These are phyloP conservation scores for Otolemur garnettii DNA, from an alignment of 2,113 vertebrate species.

Conservation along the genomic window DNA sequence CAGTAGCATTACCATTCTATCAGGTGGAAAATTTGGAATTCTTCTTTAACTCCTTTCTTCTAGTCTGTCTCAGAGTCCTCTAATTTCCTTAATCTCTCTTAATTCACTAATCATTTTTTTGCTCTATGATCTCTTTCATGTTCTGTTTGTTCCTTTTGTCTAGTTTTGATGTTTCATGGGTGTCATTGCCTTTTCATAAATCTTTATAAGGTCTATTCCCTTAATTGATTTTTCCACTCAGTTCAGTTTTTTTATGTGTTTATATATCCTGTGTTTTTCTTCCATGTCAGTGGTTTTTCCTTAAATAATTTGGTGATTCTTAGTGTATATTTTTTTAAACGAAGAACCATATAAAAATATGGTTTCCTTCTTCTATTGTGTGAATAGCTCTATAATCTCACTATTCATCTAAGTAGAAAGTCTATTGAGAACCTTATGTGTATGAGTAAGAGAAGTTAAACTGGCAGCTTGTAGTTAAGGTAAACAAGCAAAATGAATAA, in stretches of 20 bases:
- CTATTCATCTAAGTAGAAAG: background rate
- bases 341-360: background rate
- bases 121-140: background rate
- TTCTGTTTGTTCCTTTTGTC: background rate
- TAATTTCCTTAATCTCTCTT: background rate
- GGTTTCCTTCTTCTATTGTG: background rate
- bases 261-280: background rate
- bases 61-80: background rate
- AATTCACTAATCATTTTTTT: background rate
- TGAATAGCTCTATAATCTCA: background rate
- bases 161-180: background rate
- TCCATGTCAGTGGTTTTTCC: background rate
- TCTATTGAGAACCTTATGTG: background rate
- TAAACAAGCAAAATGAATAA: background rate
- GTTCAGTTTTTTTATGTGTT: background rate
- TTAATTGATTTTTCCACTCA: background rate
- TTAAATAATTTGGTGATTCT: background rate
- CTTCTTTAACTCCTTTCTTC: background rate
- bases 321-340: slow-evolving; percentile 7
- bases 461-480: background rate
- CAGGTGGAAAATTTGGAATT: background rate
- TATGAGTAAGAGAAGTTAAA: background rate
- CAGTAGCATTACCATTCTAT: background rate
- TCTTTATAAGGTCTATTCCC: background rate
- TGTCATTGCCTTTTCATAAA: background rate